Evolutionary conservation across 2,888 invertebrate species (phyloP), one percentile per base, ranked within the genome.

Genomic region (Spialia ferax): DNA sequence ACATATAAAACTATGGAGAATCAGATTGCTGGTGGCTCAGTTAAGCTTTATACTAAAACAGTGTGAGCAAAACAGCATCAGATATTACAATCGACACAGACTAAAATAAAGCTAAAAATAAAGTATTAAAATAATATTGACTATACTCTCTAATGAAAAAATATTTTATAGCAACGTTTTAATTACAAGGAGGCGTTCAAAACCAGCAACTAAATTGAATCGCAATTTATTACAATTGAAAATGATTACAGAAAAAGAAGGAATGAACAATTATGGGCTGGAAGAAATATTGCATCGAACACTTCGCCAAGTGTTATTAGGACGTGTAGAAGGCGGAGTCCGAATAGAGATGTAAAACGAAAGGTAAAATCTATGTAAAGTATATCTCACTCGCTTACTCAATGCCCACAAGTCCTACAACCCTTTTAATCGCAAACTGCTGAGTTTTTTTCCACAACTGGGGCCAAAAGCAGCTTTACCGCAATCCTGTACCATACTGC

Each of bases 171-270:
- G 73, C 75, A 70, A 78, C 71, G 77, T 67, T 61, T 67, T 48
- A 61, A 67, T 61, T 60, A 60, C 42, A n/a, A 8, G 13, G 59
- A 26, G 59, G 42, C 60, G 66, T 66, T 65, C 15, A 52, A 65
- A 55, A 35, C n/a, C 70, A 68, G 70, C 61, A 70, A 69, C 70
- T 72, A 79, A 80, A 79, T 81, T 82, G 77, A 81, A 81, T 78
- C 68, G 75, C 76, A 72, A 79, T 77, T 75, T 76, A 77, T 77
- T 73, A 56, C 61, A 66, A 68, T 63, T 68, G 61, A 62, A 68
- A 50, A 6, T 60, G 59, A 55, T 61, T 38, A 42, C 13, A 45
- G 35, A 55, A 62, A 15, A 38, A 67, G 54, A 66, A 42, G 35
- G 2, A 45, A 45, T 35, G 64, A 13, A n/a, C 35, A 22, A 60